These are phyloP conservation scores for Gopherus flavomarginatus DNA, from an alignment of 2,113 vertebrate species.

Conservation along the genomic window DNA sequence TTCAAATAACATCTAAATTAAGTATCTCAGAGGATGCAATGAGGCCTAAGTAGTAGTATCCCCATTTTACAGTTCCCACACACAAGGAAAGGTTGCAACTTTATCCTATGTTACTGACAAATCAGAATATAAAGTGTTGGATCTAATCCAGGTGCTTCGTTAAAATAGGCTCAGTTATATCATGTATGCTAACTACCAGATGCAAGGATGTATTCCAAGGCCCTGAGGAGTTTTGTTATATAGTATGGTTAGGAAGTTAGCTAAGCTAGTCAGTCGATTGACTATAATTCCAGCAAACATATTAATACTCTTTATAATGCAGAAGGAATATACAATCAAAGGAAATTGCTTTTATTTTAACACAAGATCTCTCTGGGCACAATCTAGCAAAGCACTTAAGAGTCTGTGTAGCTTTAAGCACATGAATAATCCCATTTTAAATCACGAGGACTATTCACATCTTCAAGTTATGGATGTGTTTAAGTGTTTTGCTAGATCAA, in stretches of 20 bases:
- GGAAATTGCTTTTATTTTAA: neutral
- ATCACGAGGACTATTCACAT: neutral
- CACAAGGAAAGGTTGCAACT: neutral
- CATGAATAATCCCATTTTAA: neutral
- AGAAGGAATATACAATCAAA: neutral
- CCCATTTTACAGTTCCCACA: neutral
- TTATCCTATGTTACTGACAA: accelerated
- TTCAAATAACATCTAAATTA: neutral
- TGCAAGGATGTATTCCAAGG: neutral
- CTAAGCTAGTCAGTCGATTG: neutral
- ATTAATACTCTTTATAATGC: neutral
- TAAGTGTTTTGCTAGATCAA: neutral
- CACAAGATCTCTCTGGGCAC: accelerated
- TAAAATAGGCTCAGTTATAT: neutral
- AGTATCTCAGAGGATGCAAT: neutral
- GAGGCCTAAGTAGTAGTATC: accelerated
- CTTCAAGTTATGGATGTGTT: neutral
- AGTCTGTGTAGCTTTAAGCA: neutral
- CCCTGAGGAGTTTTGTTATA: neutral
- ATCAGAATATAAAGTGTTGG: neutral
- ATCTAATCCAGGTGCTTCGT: neutral
- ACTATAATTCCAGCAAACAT: conserved; percentile 34
- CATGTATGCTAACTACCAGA: conserved; percentile 25
- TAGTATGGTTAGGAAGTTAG: neutral
- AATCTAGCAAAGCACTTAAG: neutral